Evolutionary conservation across 2,113 vertebrate species (phyloP).

Genomic region (Tringa solitaria): DNA sequence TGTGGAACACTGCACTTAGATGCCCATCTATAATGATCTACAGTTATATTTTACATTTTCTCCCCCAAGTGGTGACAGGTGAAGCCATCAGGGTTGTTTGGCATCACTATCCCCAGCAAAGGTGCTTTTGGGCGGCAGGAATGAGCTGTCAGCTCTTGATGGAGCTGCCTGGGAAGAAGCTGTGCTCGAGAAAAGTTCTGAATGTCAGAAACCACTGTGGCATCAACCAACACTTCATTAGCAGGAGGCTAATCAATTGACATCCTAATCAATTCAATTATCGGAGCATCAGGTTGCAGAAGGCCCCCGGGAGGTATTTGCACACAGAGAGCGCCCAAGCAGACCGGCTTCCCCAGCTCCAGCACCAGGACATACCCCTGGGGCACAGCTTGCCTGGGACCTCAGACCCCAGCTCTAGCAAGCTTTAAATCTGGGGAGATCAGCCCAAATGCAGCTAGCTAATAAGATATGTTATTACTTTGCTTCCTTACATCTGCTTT

Average conservation of each 20-base stretch:
- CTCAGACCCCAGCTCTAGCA: neutral
- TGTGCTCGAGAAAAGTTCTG: neutral
- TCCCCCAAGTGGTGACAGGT: too few relatives aligned
- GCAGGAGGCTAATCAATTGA: neutral
- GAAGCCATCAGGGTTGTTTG: neutral
- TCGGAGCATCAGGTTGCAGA: neutral
- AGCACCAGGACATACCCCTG: neutral
- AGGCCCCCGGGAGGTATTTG: neutral
- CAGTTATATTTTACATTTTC: accelerated
- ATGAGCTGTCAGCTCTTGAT: accelerated
- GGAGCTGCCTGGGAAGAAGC: neutral
- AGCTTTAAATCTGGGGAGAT: neutral
- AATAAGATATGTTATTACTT: accelerated
- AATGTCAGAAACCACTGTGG: neutral
- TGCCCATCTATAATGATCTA: accelerated
- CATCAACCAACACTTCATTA: neutral
- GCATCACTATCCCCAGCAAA: neutral
- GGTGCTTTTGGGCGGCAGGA: neutral
- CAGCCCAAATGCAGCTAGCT: neutral
- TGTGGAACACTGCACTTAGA: neutral
- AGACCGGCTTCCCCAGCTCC: neutral
- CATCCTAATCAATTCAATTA: neutral
- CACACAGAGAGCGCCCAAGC: neutral
- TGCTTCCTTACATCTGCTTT: neutral
- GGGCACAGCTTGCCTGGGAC: accelerated